These are phyloP conservation scores for Eucriotettix oculatus DNA, from an alignment of 2,888 invertebrate genomes.

Conservation along the genomic window DNA sequence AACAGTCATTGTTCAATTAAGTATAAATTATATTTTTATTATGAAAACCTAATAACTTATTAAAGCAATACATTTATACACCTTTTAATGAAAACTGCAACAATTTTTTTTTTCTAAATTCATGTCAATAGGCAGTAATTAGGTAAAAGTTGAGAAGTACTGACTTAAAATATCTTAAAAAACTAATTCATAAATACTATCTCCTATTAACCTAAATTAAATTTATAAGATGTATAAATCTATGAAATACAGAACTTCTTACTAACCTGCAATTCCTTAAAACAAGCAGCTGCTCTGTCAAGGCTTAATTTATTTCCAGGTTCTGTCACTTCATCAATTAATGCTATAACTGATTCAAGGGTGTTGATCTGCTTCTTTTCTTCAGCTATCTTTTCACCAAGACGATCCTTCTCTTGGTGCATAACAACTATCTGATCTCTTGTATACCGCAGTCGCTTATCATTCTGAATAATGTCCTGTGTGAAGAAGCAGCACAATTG, in stretches of 20 bases:
- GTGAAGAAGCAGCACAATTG: slow-evolving; percentile 15
- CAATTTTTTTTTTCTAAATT: too few relatives aligned
- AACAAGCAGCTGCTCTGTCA: slow-evolving; percentile 37
- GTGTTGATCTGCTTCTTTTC: slow-evolving; percentile 58
- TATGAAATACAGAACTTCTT: background rate
- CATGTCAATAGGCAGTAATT: too few relatives aligned
- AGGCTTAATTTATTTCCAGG: slow-evolving; percentile 31
- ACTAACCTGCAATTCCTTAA: slow-evolving; percentile 35
- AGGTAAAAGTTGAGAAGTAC: too few relatives aligned
- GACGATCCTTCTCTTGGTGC: slow-evolving; percentile 57
- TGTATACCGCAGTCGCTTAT: slow-evolving; percentile 56
- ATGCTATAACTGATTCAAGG: slow-evolving; percentile 47
- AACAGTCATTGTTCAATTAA: too few relatives aligned
- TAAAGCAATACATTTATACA: too few relatives aligned
- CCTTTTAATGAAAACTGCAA: too few relatives aligned
- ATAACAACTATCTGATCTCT: slow-evolving; percentile 65
- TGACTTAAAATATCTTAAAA: too few relatives aligned
- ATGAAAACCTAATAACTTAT: too few relatives aligned
- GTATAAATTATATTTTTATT: too few relatives aligned
- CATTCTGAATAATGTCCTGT: slow-evolving; percentile 73
- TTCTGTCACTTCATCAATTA: slow-evolving; percentile 44
- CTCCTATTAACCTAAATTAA: background rate
- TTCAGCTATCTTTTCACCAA: slow-evolving; percentile 46
- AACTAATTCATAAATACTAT: too few relatives aligned
- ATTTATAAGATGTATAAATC: background rate